These are phyloP conservation scores for Engystomops pustulosus DNA, from an alignment of 2,113 vertebrate genomes.

Conservation along the genomic window DNA sequence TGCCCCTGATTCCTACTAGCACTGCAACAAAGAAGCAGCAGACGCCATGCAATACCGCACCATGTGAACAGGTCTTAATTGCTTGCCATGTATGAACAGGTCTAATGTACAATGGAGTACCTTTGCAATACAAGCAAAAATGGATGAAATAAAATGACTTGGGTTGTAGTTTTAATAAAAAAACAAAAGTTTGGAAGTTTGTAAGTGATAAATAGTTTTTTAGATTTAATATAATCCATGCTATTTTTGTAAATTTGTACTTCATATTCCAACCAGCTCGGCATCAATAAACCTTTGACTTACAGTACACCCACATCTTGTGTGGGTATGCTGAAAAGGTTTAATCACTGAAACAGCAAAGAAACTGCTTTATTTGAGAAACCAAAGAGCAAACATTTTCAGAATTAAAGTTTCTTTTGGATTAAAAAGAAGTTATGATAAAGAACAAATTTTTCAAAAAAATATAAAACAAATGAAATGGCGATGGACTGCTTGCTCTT, in stretches of 20 bases:
- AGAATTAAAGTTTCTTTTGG: background rate
- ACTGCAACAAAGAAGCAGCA: no score
- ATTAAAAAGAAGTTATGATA: no score
- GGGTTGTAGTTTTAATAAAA: background rate
- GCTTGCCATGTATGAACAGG: no score
- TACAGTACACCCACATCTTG: slow-evolving; percentile 40
- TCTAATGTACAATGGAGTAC: background rate
- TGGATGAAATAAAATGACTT: background rate
- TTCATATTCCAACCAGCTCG: background rate
- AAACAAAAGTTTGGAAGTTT: background rate
- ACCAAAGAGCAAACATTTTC: background rate
- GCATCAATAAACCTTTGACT: slow-evolving; percentile 41
- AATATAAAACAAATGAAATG: no score
- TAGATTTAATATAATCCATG: slow-evolving; percentile 7
- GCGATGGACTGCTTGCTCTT: no score
- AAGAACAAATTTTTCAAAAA: no score
- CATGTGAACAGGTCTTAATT: no score
- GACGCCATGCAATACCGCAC: no score
- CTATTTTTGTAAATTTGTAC: background rate
- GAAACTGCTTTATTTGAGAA: background rate
- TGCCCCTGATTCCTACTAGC: no score
- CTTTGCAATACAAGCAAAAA: background rate
- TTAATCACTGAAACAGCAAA: slow-evolving; percentile 17
- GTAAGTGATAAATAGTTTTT: background rate
- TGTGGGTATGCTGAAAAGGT: slow-evolving; percentile 30